These are phyloP conservation scores for Hycleus phaleratus DNA, from an alignment of 1,140 invertebrate species.

Conservation along the genomic window DNA sequence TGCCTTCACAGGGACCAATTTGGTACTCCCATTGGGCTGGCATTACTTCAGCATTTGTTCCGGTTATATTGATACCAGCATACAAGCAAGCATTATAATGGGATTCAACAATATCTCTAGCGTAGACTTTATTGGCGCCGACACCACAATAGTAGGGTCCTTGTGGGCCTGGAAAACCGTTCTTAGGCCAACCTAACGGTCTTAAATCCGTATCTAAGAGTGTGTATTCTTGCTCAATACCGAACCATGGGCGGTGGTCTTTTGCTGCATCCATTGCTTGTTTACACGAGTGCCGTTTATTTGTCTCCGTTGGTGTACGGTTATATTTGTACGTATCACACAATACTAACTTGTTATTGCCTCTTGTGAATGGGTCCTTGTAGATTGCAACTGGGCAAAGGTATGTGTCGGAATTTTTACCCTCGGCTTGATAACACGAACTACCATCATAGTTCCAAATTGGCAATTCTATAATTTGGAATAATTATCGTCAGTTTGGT, in stretches of 20 bases:
- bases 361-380: conserved; percentile 77
- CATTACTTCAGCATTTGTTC: conserved; percentile 93
- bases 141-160: conserved; percentile 96
- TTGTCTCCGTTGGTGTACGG: conserved; percentile 44
- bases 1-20: conserved; percentile 75
- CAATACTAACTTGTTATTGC: conserved; percentile 74
- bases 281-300: conserved; percentile 26
- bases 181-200: conserved; percentile 92
- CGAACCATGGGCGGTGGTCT: conserved; percentile 82
- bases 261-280: conserved; percentile 62
- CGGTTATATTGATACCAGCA: conserved; percentile 81
- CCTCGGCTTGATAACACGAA: conserved; percentile 67
- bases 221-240: conserved; percentile 90
- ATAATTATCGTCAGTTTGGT: background rate
- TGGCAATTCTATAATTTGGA: conserved; percentile 57
- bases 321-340: conserved; percentile 73
- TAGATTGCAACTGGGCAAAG: conserved; percentile 77
- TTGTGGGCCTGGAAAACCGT: conserved; percentile 84
- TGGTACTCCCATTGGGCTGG: conserved; percentile 57
- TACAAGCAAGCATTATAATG: conserved; percentile 78
- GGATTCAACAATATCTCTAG: conserved; percentile 87
- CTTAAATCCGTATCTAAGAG: conserved; percentile 80
- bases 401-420: conserved; percentile 77
- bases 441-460: conserved; percentile 93
- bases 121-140: conserved; percentile 88